Base-by-base conservation (phyloP, 2,888 invertebrate genomes). In the Danaus chrysippus region DNA sequence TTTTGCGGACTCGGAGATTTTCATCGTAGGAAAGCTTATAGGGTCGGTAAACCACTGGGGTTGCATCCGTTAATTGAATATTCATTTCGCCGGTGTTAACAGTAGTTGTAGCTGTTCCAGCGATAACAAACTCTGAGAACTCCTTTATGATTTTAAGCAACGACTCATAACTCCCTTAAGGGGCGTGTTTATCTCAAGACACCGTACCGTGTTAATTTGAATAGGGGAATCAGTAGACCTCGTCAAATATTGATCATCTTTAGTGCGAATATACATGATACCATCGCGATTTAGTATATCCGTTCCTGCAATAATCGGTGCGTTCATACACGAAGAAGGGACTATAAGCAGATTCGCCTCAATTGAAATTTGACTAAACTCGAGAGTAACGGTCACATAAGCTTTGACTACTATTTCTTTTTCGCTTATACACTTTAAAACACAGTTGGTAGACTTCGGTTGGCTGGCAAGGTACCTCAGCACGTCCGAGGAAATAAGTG, bases 401-500 rank as follows among this genome's bases (percentile, higher is more conserved):
- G 42, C 23, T 11, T 15, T 42, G 15, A 42, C 56, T 42, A 56
- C 42, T 1, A 67, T 59, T 23, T 60, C 64, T 3, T 58, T 52
- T 1, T 54, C 61, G 19, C 67, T 55, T 12, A 70, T 53, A 10
- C 70, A 68, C 44, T 64, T 66, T 56, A 56, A 6, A n/a, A 56
- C 34, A 34, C 67, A 64, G 13, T 34, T 41, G 12, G 42, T 58
- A 10, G 60, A 57, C 54, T 61, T 66, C 11, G 42, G 46, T n/a
- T 43, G 17, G 59, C 55, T 58, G 3, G 57, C n/a, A 57, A 70
- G 58, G 19, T 68, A 55, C n/a, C 68, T 68, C 3, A 70, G 17
- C 9, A 65, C 52, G 1, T 46, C 59, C 0, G 60, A 58, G 0
- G 54, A 54, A 41, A 54, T 54, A 10, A 54, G n/a, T n/a, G 54